phyloP scores from a whole-genome alignment of 2,797 vertebrate genomes.

The Melanotaenia pygmaea region DNA sequence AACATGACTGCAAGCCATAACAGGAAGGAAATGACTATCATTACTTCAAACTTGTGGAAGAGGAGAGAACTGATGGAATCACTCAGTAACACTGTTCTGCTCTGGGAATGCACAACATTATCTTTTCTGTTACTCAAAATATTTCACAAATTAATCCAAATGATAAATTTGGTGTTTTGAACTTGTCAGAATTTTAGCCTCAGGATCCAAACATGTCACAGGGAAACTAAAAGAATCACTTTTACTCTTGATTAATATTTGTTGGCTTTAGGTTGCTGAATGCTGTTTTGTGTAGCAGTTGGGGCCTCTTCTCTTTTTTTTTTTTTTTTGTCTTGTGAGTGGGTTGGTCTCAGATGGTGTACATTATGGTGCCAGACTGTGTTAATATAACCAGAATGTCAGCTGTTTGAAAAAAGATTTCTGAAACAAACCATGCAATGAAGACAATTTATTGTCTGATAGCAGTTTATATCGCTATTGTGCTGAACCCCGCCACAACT shows the following conservation, averaged over 20 bases:
- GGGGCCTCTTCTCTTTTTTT: background rate
- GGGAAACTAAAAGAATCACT: constrained; percentile 6
- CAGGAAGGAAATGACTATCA: constrained; percentile 46
- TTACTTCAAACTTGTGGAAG: constrained; percentile 28
- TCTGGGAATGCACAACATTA: constrained; percentile 22
- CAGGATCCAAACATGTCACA: background rate
- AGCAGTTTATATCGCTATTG: too few relatives aligned
- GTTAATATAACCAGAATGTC: constrained; percentile 19
- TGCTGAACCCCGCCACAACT: too few relatives aligned
- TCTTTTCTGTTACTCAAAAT: constrained; percentile 4
- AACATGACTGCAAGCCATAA: constrained; percentile 32
- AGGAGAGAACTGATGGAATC: constrained; percentile 31
- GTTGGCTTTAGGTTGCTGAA: background rate
- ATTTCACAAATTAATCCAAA: constrained; percentile 23
- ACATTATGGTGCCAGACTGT: constrained; percentile 51
- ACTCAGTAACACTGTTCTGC: constrained; percentile 31
- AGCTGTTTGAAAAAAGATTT: constrained; percentile 3
- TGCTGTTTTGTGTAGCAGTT: background rate
- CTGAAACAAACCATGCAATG: too few relatives aligned
- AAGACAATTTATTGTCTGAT: too few relatives aligned
- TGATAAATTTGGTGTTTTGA: constrained; percentile 11
- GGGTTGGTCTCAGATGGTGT: constrained; percentile 50
- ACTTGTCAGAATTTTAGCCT: constrained; percentile 13
- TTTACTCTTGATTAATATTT: background rate
- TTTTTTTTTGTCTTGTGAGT: constrained; percentile 11